Conservation (phyloP, 2,113 vertebrate species). For the Varanus komodoensis region DNA sequence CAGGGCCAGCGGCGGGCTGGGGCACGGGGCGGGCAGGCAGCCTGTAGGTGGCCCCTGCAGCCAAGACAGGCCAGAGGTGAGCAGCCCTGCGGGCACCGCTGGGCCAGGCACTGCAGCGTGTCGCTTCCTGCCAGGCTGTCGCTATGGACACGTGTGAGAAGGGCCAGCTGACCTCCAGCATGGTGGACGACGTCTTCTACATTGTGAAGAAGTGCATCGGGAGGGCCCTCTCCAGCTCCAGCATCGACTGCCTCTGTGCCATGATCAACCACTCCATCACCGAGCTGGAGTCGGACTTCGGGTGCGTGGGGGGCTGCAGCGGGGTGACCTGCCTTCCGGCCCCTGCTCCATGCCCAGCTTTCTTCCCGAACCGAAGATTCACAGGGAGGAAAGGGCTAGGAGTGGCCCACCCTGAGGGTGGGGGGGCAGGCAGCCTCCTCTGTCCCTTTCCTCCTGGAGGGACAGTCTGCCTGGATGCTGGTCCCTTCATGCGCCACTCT, state of each 20-base stretch:
- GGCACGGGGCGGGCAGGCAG: too few species aligned
- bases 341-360: too few species aligned
- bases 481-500: neutral
- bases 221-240: conserved; percentile 94
- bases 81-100: neutral
- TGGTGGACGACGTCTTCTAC: conserved; percentile 99
- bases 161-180: conserved; percentile 96
- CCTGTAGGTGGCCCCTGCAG: neutral
- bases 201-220: conserved; percentile 99
- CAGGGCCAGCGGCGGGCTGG: neutral
- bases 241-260: conserved; percentile 96
- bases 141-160: conserved; percentile 93
- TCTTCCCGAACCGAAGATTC: too few species aligned
- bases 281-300: conserved; percentile 94
- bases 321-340: too few species aligned
- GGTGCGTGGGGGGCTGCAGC: conserved; percentile 71
- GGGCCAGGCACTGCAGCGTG: neutral
- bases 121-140: conserved; percentile 85
- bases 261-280: conserved; percentile 99
- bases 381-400: too few species aligned
- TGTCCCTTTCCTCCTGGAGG: too few species aligned
- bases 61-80: neutral
- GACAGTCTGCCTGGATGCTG: too few species aligned
- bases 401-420: too few species aligned
- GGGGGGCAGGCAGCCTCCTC: too few species aligned